Base-by-base conservation (phyloP, 2,888 invertebrate species). In the Mythimna vitellina region DNA sequence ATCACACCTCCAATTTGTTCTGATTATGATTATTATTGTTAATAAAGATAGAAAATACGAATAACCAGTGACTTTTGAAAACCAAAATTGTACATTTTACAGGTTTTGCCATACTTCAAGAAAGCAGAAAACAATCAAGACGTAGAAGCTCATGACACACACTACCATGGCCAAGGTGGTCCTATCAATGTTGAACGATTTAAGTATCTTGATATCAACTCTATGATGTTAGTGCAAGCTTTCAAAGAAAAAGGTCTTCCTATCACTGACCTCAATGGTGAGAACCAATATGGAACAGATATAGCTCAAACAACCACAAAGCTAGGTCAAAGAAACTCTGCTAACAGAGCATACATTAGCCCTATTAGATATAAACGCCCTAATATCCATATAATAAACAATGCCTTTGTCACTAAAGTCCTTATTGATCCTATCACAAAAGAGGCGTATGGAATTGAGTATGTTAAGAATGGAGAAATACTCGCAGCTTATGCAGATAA, bases 21-120 rank as follows among this genome's bases (percentile, higher is more conserved):
- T 29, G 3, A 29, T 29, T 29, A 29, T 29, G 29, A 29, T 29
- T 29, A 25, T 1, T 25, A 8, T 35, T 8, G 9, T 35, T 35
- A 35, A 46, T 46, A 7, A 46, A 46, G 46, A 46, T 46, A 46
- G 6, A 5, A 46, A 46, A 49, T 14, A 54, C 8, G 4, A 53
- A 35, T 4, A 32, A 12, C 22, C 25, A 10, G 10, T 17, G 17
- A 46, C 1, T 25, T 17, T 65, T 38, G 0, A n/a, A 74, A 53
- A 14, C 1, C 0, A 14, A 3, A 0, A 29, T 42, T 25, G 12
- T 22, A 4, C 5, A 58, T 64, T 35, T 93, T 93, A 10, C 92
- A 96, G 96, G 93, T 97, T 0, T 92, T 98, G 22, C 97, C 97
- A 0, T 98, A 98, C 89, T 98, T 97, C 90, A 97, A 96, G 69